Evolutionary conservation across 53 echinoderm and acorn worm genomes (phyloP), one percentile per base, ranked within the genome.

Genomic region (Echinarachnius parma): DNA sequence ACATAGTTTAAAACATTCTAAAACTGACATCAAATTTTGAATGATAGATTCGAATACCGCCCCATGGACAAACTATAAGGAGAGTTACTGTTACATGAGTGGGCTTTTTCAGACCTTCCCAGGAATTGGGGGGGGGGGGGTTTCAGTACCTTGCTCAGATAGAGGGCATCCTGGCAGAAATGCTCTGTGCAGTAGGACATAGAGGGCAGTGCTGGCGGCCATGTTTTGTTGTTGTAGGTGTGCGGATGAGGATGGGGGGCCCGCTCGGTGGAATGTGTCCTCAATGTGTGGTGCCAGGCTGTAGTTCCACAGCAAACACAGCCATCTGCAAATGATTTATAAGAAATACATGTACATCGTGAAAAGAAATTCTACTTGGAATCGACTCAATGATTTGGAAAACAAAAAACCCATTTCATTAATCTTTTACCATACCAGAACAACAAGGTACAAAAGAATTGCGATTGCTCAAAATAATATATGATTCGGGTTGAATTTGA

Each of bases 141-240:
- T n/a, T n/a, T n/a, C n/a, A n/a, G n/a, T 76, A 95, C 95, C 95
- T 83, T 84, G 76, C 14, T 81, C 78, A 30, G 68, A 36, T 34
- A 95, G 75, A 14, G 95, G 95, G 20, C 95, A 95, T 16, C 90
- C 90, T 29, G 95, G 95, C 44, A 95, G 75, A 77, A 95, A 84
- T 8, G 95, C 90, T 53, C 81, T 78, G 79, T 90, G 87, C n/a
- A 95, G 81, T 10, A 95, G 87, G 42, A 95, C 95, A 77, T 86
- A 95, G 78, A 95, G 87, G 36, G 95, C 90, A 13, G 95, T 95
- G 72, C 75, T 95, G 14, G 84, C 90, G 22, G 90, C 82, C 50
- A 87, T 89, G 42, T 89, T 72, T 29, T 72, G 74, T 28, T 72
- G 74, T 57, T 72, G 64, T 60, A 54, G 59, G 48, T 83, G 67